Evolutionary conservation across 1,140 invertebrate genomes (phyloP), one percentile per base, ranked within the genome.

Genomic region (Pararge aegeria): DNA sequence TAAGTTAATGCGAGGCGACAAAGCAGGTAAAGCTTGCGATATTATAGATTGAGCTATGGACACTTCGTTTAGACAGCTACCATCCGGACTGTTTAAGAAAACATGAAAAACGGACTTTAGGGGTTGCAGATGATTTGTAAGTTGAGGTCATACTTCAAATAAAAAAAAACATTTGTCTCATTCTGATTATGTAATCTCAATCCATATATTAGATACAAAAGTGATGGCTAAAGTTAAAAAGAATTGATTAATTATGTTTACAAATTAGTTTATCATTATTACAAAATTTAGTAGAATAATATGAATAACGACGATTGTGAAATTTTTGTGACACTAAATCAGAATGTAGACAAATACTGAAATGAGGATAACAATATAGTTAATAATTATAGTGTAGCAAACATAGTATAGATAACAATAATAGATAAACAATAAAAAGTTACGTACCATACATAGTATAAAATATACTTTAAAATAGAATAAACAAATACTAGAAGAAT

Each of bases 41-140:
- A 91, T 88, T 58, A 91, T 91, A 6, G 90, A 90, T 61, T 91
- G 88, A 44, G 89, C 87, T 67, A 91, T 91, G 21, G 90, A 91
- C 46, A 87, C 80, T 75, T 91, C 90, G 58, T 90, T 90, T 70
- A 89, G 56, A 76, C 87, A 88, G 83, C 85, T 88, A 82, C 87
- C 87, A 61, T 89, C 87, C 67, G 87, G 87, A 78, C 87, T 89
- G 73, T 71, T 76, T 59, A 77, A 66, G 56, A 56, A 73, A 81
- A 77, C 66, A 79, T 70, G 66, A 70, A 83, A 82, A 75, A 75
- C 73, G 54, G 54, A 72, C 67, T 64, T 84, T 81, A 77, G 59
- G 58, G 42, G 61, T 60, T 72, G 76, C 68, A 67, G 48, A 73
- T 75, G 70, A 67, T 51, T 57, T 59, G 18, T 24, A 48, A 61